A percentile compares a stretch with the other conserved stretches of the same genome.
phyloP scores from a whole-genome alignment of 2,113 vertebrate species.

The Hippocampus comes region DNA sequence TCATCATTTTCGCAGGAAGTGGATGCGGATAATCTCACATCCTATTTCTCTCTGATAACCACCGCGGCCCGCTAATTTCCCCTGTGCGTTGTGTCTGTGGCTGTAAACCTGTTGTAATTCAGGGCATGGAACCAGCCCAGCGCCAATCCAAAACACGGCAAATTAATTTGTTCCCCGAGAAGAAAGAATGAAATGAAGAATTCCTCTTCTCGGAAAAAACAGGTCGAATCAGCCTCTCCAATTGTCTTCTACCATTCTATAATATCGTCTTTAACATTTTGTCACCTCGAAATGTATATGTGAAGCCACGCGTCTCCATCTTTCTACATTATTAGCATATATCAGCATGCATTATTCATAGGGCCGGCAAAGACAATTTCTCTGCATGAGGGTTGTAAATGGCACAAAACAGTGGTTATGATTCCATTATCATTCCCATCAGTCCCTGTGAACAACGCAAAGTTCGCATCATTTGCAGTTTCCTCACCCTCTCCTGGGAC shows the following conservation, averaged over 20 bases:
- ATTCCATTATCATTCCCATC: conserved; percentile 44
- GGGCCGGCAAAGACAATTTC: conserved; percentile 4
- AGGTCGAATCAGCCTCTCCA: conserved; percentile 1
- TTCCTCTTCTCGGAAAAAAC: conserved; percentile 4
- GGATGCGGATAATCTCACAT: conserved; percentile 59
- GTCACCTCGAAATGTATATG: not conserved
- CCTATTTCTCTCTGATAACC: conserved; percentile 52
- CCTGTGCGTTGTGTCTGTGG: conserved; percentile 52
- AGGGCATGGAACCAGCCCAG: conserved; percentile 41
- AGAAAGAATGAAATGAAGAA: conserved; percentile 4
- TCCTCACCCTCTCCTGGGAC: conserved; percentile 28
- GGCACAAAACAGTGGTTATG: conserved; percentile 9
- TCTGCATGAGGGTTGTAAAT: not conserved
- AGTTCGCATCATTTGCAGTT: conserved; percentile 31
- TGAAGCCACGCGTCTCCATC: not conserved
- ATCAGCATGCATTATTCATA: not conserved
- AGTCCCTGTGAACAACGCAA: conserved; percentile 31
- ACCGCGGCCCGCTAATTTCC: conserved; percentile 55
- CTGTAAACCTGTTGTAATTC: conserved; percentile 63
- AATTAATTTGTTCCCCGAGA: conserved; percentile 27
- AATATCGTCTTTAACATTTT: not conserved
- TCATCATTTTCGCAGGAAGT: conserved; percentile 57
- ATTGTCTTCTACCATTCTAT: not conserved
- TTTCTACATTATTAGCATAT: not conserved
- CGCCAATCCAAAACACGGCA: conserved; percentile 31